Conservation (phyloP, 1,140 invertebrate species). For the Campoletis sonorensis region DNA sequence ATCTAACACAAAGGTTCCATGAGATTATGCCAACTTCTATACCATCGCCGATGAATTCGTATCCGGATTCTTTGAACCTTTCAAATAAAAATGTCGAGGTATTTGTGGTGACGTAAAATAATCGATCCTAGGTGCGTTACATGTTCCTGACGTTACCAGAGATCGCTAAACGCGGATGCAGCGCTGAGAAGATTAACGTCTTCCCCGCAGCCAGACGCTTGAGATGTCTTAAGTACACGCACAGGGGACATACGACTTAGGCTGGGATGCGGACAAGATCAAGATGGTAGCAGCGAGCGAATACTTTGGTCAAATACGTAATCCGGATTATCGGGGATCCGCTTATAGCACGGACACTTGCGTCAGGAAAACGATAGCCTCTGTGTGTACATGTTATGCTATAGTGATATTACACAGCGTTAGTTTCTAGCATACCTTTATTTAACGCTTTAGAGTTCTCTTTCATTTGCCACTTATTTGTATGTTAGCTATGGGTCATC, state of each 20-base stretch:
- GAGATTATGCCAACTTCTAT: no score
- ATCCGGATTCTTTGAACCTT: background rate
- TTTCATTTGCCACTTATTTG: background rate
- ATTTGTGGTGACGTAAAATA: background rate
- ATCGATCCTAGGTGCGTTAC: background rate
- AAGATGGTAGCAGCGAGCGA: conserved; percentile 70
- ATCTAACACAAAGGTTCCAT: no score
- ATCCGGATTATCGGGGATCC: conserved; percentile 76
- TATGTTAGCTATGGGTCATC: background rate
- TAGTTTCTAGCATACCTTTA: background rate
- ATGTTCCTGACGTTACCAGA: conserved; percentile 3
- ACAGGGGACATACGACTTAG: conserved; percentile 71
- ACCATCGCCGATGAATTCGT: no score
- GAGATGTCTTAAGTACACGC: conserved; percentile 54
- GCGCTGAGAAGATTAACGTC: conserved; percentile 64
- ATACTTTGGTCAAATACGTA: conserved; percentile 72
- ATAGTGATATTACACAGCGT: background rate
- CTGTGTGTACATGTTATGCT: background rate
- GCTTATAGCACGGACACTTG: conserved; percentile 74
- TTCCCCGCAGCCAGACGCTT: conserved; percentile 60
- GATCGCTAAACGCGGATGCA: conserved; percentile 29
- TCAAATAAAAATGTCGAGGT: background rate
- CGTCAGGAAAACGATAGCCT: conserved; percentile 62
- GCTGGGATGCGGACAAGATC: conserved; percentile 65
- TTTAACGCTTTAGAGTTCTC: background rate